Evolutionary conservation across 2,888 invertebrate genomes (phyloP).

Genomic region (Dermolepida albohirtum): DNA sequence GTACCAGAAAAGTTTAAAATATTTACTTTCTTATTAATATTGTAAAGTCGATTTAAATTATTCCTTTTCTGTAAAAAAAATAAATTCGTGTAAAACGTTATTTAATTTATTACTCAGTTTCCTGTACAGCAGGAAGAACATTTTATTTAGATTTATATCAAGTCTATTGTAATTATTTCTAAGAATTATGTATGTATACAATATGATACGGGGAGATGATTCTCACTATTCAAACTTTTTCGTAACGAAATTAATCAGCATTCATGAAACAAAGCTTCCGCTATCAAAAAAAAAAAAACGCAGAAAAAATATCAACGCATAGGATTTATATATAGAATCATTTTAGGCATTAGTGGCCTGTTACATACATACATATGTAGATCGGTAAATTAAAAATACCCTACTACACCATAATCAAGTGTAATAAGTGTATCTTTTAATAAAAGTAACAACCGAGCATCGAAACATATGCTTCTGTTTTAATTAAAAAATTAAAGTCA

Average conservation of each 20-base stretch:
- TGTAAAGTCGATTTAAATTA: background rate
- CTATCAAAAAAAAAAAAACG: no score
- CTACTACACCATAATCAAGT: background rate
- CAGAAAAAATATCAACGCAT: no score
- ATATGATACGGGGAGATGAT: no score
- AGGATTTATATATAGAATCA: no score
- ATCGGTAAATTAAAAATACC: background rate
- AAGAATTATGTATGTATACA: background rate
- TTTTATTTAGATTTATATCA: background rate
- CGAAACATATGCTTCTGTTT: constrained; percentile 5
- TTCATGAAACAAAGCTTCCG: no score
- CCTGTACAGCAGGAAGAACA: constrained; percentile 9
- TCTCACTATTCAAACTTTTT: no score
- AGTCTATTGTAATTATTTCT: background rate
- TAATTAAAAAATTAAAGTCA: constrained; percentile 1
- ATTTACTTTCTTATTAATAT: background rate
- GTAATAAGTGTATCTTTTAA: background rate
- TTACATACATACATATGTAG: no score
- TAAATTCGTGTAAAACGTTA: background rate
- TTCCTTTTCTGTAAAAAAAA: no score
- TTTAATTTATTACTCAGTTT: constrained; percentile 26
- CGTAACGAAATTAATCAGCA: no score
- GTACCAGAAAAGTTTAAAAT: background rate
- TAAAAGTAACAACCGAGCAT: constrained; percentile 5
- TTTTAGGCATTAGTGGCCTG: no score